Conservation (phyloP, 53 echinoderm and acorn worm genomes). For the Stichopus horrens region DNA sequence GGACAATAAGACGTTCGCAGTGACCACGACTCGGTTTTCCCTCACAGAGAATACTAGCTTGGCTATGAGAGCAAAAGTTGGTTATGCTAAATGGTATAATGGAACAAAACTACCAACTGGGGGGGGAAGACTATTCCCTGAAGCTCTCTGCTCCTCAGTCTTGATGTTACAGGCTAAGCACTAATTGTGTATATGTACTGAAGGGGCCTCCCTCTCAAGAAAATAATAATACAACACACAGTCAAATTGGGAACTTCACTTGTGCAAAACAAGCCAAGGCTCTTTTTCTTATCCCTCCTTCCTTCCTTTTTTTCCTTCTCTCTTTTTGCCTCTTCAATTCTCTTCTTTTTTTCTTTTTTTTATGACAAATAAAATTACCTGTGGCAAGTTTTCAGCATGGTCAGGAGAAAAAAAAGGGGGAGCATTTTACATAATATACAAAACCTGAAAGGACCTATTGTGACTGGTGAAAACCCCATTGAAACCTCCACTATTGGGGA, state of each 20-base stretch:
- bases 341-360: neutral
- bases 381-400: neutral
- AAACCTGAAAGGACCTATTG: constrained; percentile 13
- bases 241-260: constrained; percentile 4
- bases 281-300: neutral
- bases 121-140: too few species aligned
- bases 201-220: neutral
- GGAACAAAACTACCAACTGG: too few species aligned
- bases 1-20: too few species aligned
- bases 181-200: too few species aligned
- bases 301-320: neutral
- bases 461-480: neutral
- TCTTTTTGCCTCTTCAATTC: neutral
- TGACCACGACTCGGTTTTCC: too few species aligned
- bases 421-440: constrained; percentile 38
- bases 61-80: too few species aligned
- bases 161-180: too few species aligned
- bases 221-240: neutral
- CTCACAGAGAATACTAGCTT: too few species aligned
- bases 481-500: neutral
- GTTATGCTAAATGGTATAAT: too few species aligned
- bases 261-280: constrained; percentile 37
- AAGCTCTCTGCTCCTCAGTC: too few species aligned
- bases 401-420: neutral
- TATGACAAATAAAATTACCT: neutral